Conservation (phyloP, 2,888 invertebrate species). For the Oxytorus armatus region DNA sequence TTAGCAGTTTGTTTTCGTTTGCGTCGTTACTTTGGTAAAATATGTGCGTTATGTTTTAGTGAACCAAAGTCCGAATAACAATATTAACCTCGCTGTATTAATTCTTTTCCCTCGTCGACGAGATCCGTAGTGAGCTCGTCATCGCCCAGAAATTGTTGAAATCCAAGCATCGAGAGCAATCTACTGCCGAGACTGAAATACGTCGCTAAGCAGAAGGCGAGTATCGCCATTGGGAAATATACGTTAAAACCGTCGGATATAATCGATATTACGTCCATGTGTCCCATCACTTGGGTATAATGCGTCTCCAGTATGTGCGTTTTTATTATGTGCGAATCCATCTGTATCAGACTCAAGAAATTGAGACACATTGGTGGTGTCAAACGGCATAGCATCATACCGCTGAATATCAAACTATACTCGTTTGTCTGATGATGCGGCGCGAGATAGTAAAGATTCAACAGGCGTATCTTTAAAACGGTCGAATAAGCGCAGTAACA, state of each 20-base stretch:
- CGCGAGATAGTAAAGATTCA: conserved; percentile 98
- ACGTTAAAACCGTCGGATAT: conserved; percentile 99
- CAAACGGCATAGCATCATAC: conserved; percentile 98
- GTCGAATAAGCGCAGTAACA: conserved; percentile 99
- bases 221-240: conserved; percentile 99
- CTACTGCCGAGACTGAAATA: conserved; percentile 97
- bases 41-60: too few species aligned
- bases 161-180: conserved; percentile 95
- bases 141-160: conserved; percentile 98
- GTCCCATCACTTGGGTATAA: conserved; percentile 99
- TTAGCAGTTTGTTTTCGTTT: neutral
- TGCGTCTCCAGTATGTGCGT: conserved; percentile 93
- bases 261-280: conserved; percentile 99
- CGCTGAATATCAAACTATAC: conserved; percentile 99
- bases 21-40: too few species aligned
- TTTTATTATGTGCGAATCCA: conserved; percentile 97
- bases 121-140: conserved; percentile 97
- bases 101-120: conserved; percentile 96
- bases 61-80: neutral
- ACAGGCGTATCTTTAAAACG: conserved; percentile 96
- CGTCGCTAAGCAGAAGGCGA: conserved; percentile 96
- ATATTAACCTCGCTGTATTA: conserved; percentile 92
- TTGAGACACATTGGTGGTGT: conserved; percentile 99
- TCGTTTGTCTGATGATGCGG: conserved; percentile 99
- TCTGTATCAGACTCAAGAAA: conserved; percentile 98